These are phyloP conservation scores for Sceliomorpha sp. DNA, from an alignment of 2,888 invertebrate genomes.

Conservation along the genomic window DNA sequence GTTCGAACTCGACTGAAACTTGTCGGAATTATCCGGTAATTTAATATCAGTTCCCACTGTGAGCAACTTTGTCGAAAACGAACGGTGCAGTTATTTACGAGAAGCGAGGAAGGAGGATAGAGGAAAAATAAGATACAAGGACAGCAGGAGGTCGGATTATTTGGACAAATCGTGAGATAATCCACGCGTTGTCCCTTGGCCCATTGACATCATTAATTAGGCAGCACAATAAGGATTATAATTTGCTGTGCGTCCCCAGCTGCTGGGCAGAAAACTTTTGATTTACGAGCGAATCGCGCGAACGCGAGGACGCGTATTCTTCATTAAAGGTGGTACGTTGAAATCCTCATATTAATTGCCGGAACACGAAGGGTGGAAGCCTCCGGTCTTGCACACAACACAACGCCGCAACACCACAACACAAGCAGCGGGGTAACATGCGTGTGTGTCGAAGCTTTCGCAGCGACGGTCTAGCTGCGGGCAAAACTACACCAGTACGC, in stretches of 20 bases:
- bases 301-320: slow-evolving; percentile 51
- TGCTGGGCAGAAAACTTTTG: slow-evolving; percentile 39
- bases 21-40: no score
- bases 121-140: no score
- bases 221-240: slow-evolving; percentile 52
- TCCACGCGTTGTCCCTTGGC: slow-evolving; percentile 34
- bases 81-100: background rate
- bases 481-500: slow-evolving; percentile 58
- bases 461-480: slow-evolving; percentile 18
- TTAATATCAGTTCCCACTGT: no score
- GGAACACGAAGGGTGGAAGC: slow-evolving; percentile 54
- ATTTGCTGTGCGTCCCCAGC: slow-evolving; percentile 49
- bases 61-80: no score
- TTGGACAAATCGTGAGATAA: slow-evolving; percentile 48
- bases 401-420: slow-evolving; percentile 9
- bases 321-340: slow-evolving; percentile 59
- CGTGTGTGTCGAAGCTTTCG: slow-evolving; percentile 8
- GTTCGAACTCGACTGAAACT: no score
- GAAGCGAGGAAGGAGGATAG: no score
- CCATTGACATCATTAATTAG: slow-evolving; percentile 54
- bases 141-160: background rate
- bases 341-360: slow-evolving; percentile 66
- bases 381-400: slow-evolving; percentile 34
- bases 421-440: background rate
- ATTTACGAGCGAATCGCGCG: slow-evolving; percentile 54